A percentile compares a stretch with the other conserved stretches of the same genome.
These are phyloP conservation scores for Bucco capensis DNA, from an alignment of 2,113 vertebrate genomes.

Conservation along the genomic window DNA sequence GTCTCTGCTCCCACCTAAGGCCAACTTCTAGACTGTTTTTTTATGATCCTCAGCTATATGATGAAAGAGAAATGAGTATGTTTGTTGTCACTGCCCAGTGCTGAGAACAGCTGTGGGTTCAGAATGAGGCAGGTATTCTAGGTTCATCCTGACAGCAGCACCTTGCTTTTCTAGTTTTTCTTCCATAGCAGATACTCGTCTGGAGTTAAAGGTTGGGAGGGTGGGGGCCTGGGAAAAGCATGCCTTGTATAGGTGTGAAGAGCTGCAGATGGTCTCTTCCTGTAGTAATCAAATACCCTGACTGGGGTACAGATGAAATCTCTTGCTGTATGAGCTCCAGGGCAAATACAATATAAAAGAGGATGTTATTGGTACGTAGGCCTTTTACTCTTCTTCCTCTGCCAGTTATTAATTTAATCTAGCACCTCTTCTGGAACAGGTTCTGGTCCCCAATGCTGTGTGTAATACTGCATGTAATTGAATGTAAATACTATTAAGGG, in stretches of 20 bases:
- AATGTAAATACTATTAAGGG: background rate
- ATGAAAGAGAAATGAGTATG: background rate
- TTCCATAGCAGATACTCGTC: background rate
- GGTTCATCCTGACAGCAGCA: background rate
- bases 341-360: background rate
- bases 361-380: background rate
- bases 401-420: background rate
- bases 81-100: accelerated
- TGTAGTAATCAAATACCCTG: background rate
- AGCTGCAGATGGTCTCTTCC: background rate
- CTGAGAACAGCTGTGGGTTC: background rate
- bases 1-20: background rate
- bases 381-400: background rate
- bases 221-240: background rate
- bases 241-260: background rate
- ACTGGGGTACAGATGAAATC: background rate
- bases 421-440: background rate
- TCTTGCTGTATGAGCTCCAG: background rate
- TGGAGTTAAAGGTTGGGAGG: background rate
- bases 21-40: background rate
- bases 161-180: background rate
- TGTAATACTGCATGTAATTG: background rate
- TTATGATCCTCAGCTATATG: background rate
- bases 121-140: background rate
- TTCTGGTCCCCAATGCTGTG: background rate